A percentile compares a stretch with the other conserved stretches of the same genome.
These are phyloP conservation scores for Stictonetta naevosa DNA, from an alignment of 2,113 vertebrate genomes.

Conservation along the genomic window DNA sequence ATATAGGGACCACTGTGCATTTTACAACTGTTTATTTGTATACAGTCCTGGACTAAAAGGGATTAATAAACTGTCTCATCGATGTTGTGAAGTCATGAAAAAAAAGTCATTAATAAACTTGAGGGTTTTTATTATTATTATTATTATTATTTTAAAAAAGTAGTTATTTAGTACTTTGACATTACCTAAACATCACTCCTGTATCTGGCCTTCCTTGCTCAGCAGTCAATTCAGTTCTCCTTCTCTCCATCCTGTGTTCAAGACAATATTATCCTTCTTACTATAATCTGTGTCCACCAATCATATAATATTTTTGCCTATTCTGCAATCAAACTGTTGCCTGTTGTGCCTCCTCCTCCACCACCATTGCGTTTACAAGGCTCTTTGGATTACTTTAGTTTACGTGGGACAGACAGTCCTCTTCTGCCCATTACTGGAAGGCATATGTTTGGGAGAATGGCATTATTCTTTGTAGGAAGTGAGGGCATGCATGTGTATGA, in stretches of 20 bases:
- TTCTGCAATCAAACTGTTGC: background rate
- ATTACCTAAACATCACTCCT: background rate
- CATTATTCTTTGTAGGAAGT: background rate
- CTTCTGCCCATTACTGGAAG: background rate
- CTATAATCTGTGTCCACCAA: background rate
- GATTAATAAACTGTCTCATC: background rate
- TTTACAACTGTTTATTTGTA: background rate
- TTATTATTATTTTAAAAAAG: too few relatives aligned
- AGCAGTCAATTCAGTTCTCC: background rate
- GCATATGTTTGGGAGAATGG: background rate
- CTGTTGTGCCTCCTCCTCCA: too few relatives aligned
- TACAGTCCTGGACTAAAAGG: background rate
- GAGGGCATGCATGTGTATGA: background rate
- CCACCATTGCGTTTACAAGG: background rate
- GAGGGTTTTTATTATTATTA: too few relatives aligned
- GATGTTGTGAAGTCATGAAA: background rate
- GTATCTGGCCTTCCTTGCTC: background rate
- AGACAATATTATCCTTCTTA: background rate
- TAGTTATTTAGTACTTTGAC: background rate
- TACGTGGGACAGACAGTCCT: background rate
- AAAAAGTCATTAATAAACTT: background rate
- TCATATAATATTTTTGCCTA: background rate
- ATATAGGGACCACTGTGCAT: background rate
- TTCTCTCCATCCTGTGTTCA: background rate
- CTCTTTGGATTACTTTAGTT: background rate